Conservation (phyloP, 2,113 vertebrate genomes). For the Erpornis zantholeuca region DNA sequence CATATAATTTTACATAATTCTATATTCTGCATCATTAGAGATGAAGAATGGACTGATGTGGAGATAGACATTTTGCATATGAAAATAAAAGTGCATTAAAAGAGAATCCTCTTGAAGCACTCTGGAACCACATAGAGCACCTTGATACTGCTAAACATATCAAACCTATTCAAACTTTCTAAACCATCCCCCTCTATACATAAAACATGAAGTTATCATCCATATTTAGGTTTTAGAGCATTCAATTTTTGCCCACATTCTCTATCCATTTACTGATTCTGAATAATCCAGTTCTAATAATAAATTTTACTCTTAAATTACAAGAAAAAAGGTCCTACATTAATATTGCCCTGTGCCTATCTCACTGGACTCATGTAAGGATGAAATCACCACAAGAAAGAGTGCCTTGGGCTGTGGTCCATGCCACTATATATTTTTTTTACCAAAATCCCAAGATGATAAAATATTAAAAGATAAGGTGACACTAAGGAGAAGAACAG, state of each 20-base stretch:
- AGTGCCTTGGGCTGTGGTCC: neutral
- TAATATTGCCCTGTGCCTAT: neutral
- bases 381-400: neutral
- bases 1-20: neutral
- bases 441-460: neutral
- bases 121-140: neutral
- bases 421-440: neutral
- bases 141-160: neutral
- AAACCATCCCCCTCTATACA: neutral
- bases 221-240: neutral
- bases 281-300: neutral
- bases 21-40: neutral
- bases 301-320: neutral
- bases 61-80: neutral
- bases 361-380: accelerated
- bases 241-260: neutral
- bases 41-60: neutral
- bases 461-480: neutral
- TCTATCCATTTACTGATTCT: neutral
- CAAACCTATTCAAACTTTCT: neutral
- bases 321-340: neutral
- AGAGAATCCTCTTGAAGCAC: neutral
- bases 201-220: neutral
- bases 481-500: neutral
- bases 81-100: neutral